Evolutionary conservation across 2,113 vertebrate species (phyloP).

Genomic region (Panurus biarmicus): DNA sequence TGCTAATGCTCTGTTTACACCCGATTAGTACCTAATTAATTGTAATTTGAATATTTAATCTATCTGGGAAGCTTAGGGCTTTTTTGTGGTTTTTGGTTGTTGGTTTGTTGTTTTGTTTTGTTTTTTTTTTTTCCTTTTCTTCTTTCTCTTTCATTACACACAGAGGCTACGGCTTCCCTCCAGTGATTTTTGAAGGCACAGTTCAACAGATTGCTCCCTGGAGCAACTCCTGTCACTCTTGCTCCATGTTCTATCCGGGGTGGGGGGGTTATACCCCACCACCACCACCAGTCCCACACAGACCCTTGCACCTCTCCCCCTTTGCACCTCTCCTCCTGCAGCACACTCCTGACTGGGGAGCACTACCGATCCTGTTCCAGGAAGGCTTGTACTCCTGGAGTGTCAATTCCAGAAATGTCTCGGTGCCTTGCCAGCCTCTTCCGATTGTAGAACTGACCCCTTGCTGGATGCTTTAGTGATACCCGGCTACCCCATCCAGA

Average conservation of each 20-base stretch:
- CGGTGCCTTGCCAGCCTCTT: background rate
- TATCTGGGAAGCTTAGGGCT: background rate
- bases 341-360: rapidly evolving
- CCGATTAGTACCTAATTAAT: slow-evolving; percentile 21
- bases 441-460: background rate
- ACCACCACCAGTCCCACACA: rapidly evolving
- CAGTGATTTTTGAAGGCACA: background rate
- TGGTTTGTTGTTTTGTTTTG: too few relatives aligned
- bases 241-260: background rate
- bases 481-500: background rate
- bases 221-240: background rate
- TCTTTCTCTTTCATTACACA: background rate
- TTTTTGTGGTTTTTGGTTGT: background rate
- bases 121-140: background rate
- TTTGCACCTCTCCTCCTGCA: background rate
- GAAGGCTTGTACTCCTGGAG: background rate
- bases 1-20: background rate
- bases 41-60: slow-evolving; percentile 20
- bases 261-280: background rate
- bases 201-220: slow-evolving; percentile 30
- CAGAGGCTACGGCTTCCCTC: background rate
- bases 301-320: background rate
- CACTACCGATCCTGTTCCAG: background rate
- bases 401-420: slow-evolving; percentile 2
- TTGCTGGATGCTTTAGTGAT: background rate